A percentile compares a stretch with the other conserved stretches of the same genome.
Evolutionary conservation across 2,888 invertebrate species (phyloP).

Genomic region (Pseudococcus jackbeardsleyi): DNA sequence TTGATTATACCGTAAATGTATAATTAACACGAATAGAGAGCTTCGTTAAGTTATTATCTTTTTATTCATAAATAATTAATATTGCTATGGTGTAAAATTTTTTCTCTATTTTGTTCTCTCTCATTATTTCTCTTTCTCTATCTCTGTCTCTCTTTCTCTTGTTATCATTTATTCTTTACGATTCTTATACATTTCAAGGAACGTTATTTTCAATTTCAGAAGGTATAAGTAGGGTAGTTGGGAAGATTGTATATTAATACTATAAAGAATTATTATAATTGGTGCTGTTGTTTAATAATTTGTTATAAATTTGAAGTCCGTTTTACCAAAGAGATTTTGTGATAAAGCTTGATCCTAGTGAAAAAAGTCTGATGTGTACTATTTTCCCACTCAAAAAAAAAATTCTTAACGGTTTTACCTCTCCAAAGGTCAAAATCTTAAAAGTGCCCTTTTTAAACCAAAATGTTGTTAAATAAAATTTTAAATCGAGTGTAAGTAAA

Average conservation of each 20-base stretch:
- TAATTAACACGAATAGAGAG: conserved; percentile 52
- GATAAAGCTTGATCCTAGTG: background rate
- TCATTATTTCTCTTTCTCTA: background rate
- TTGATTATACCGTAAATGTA: conserved; percentile 21
- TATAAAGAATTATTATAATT: background rate
- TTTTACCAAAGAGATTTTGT: conserved; percentile 7
- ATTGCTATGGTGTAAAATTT: background rate
- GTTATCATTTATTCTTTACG: conserved; percentile 12
- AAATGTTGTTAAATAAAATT: background rate
- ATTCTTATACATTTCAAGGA: background rate
- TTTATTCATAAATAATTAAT: conserved; percentile 22
- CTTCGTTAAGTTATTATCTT: conserved; percentile 46
- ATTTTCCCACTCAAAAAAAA: background rate
- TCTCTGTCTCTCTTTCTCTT: background rate
- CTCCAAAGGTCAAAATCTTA: background rate
- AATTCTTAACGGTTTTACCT: background rate
- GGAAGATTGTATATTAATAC: conserved; percentile 5
- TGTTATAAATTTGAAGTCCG: background rate
- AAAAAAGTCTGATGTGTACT: conserved; percentile 14
- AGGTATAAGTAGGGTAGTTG: background rate
- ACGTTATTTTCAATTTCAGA: conserved; percentile 24
- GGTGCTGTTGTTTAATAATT: conserved; percentile 8
- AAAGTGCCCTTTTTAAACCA: background rate
- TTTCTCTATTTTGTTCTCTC: background rate
- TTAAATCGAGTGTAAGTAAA: background rate